A percentile compares a stretch with the other conserved stretches of the same genome.
These are phyloP conservation scores for Danio choprae DNA, from an alignment of 2,797 vertebrate genomes.

Conservation along the genomic window DNA sequence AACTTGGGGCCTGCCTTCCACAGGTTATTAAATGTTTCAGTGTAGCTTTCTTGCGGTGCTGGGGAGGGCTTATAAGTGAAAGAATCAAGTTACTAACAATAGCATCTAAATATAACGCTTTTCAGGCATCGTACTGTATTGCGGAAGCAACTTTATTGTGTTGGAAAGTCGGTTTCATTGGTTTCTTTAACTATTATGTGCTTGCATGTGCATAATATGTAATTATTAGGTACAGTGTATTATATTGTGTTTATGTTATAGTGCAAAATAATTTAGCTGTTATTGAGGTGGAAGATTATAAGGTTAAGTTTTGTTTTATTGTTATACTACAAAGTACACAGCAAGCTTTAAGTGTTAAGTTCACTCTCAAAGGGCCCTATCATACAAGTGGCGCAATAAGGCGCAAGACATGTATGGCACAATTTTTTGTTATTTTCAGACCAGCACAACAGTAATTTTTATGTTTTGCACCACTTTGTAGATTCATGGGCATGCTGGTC, in stretches of 20 bases:
- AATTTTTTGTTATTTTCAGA: no score
- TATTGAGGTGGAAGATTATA: not conserved
- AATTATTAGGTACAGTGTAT: not conserved
- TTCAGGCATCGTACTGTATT: not conserved
- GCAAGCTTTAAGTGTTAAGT: no score
- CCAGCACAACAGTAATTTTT: no score
- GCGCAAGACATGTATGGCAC: no score
- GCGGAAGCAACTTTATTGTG: not conserved
- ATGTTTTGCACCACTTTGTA: no score
- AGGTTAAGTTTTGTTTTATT: not conserved
- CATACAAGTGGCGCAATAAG: no score
- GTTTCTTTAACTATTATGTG: not conserved
- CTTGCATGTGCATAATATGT: not conserved
- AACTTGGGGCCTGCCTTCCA: conserved; percentile 15
- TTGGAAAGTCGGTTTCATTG: not conserved
- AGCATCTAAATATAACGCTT: not conserved
- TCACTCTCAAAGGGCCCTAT: no score
- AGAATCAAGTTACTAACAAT: not conserved
- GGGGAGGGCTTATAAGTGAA: not conserved
- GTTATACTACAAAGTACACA: no score
- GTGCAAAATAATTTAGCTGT: not conserved
- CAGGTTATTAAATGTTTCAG: conserved; percentile 27
- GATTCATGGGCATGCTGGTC: no score
- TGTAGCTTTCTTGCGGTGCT: not conserved
- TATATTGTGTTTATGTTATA: not conserved